phyloP scores from a whole-genome alignment of 2,113 vertebrate genomes.

The Electrona antarctica region DNA sequence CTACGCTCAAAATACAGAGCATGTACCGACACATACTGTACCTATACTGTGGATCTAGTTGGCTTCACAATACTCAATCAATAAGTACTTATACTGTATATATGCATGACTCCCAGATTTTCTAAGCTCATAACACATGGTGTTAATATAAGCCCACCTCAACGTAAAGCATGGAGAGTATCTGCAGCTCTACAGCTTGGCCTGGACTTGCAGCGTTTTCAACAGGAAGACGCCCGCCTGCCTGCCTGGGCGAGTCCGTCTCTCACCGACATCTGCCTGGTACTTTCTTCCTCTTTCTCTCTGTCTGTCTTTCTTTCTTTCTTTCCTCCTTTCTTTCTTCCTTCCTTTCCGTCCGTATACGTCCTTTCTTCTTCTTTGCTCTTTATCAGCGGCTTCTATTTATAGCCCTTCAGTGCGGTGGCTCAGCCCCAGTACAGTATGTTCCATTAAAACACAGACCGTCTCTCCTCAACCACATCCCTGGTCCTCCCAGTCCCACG shows the following conservation, averaged over 20 bases:
- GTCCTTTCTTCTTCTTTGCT: slow-evolving; percentile 33
- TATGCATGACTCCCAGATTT: no score
- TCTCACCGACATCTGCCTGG: slow-evolving; percentile 20
- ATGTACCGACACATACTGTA: no score
- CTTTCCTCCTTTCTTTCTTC: slow-evolving; percentile 1
- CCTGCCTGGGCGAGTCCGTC: slow-evolving; percentile 38
- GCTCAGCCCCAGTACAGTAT: slow-evolving; percentile 62
- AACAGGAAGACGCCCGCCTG: slow-evolving; percentile 31
- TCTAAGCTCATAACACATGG: no score
- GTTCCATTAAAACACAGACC: slow-evolving; percentile 58
- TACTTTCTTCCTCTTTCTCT: no score
- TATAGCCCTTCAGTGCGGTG: slow-evolving; percentile 67
- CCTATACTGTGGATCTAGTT: no score
- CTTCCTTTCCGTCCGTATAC: no score
- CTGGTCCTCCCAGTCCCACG: slow-evolving; percentile 6
- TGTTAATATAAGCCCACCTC: no score
- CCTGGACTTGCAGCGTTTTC: slow-evolving; percentile 36
- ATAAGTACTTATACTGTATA: no score
- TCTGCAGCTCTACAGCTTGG: slow-evolving; percentile 24
- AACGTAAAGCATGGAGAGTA: no score
- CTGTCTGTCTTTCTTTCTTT: no score
- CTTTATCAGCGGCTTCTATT: slow-evolving; percentile 74
- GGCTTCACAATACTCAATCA: no score
- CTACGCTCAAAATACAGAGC: no score
- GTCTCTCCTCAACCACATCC: slow-evolving; percentile 55